A percentile compares a stretch with the other conserved stretches of the same genome.
These are phyloP conservation scores for Canis aureus DNA, from an alignment of 2,113 vertebrate genomes.

Conservation along the genomic window DNA sequence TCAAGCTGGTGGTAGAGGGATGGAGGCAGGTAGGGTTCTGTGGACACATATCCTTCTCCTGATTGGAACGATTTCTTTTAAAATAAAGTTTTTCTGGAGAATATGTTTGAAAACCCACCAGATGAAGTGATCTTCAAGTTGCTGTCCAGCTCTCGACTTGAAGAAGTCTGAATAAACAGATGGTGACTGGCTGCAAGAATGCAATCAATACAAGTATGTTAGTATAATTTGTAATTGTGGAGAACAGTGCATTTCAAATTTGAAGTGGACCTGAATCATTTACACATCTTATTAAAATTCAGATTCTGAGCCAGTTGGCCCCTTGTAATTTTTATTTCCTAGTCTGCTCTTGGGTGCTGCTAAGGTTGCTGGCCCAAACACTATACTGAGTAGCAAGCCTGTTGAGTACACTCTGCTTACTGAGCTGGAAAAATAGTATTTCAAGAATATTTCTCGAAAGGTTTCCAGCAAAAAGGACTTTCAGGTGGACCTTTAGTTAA, in stretches of 20 bases:
- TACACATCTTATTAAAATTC: neutral
- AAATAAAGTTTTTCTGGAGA: neutral
- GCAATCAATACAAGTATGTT: neutral
- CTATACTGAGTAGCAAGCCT: neutral
- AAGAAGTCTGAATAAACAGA: neutral
- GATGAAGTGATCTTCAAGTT: neutral
- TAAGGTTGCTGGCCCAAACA: neutral
- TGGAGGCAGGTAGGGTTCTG: neutral
- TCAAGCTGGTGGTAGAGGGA: neutral
- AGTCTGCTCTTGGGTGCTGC: neutral
- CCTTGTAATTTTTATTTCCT: neutral
- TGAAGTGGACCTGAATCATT: neutral
- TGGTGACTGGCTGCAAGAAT: neutral
- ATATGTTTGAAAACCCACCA: neutral
- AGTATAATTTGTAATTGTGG: neutral
- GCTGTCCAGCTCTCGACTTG: neutral
- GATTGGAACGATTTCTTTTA: neutral
- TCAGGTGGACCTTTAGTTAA: neutral
- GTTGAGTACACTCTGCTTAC: neutral
- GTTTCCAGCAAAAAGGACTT: neutral
- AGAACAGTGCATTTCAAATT: neutral
- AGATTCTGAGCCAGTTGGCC: neutral
- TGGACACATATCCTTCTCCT: neutral
- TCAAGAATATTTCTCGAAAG: neutral
- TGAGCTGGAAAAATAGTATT: neutral